Evolutionary conservation across 1,140 invertebrate species (phyloP), one percentile per base, ranked within the genome.

Genomic region (Telenomus remus): DNA sequence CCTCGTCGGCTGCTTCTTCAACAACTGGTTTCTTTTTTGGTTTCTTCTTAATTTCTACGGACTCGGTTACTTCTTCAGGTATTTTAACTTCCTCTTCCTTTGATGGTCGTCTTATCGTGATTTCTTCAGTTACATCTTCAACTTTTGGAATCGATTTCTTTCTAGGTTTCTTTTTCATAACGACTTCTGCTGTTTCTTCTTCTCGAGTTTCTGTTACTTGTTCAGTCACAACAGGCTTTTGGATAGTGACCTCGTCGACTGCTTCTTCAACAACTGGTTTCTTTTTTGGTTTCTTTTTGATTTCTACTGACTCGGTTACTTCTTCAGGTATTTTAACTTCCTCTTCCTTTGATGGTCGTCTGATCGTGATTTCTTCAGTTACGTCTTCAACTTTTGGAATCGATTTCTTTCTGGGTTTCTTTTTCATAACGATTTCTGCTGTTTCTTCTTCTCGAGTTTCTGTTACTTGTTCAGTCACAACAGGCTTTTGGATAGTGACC

Each of bases 41-140:
- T 27, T 63, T 82, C 60, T 55, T 68, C 44, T 69, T 71, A 64
- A 14, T 19, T 61, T 89, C 87, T 64, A 86, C 84, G 15, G 71
- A 78, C 12, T 84, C 82, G 4, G 56, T 37, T 7, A 53, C 19
- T 60, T 80, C 69, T 44, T 79, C 65, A 0, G 50, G 27, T 14
- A 47, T 8, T 16, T 44, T 6, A 78, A 65, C 34, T 48, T 1
- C 13, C 76, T 72, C 51, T 79, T 81, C 49, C 69, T 80, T 43
- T 56, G 78, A 55, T 50, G 84, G 81, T 16, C 82, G 83, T 63
- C 82, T 81, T 10, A 84, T 80, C 0, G 82, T 80, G 1, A 86
- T 64, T 70, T 90, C 89, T 51, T 89, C 87, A 9, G 80, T 79
- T 35, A 86, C 69, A 73, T 89, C 89, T 13, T 88, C 81, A 5